Conservation (phyloP, 2,888 invertebrate species). For the Dryadula phaetusa region DNA sequence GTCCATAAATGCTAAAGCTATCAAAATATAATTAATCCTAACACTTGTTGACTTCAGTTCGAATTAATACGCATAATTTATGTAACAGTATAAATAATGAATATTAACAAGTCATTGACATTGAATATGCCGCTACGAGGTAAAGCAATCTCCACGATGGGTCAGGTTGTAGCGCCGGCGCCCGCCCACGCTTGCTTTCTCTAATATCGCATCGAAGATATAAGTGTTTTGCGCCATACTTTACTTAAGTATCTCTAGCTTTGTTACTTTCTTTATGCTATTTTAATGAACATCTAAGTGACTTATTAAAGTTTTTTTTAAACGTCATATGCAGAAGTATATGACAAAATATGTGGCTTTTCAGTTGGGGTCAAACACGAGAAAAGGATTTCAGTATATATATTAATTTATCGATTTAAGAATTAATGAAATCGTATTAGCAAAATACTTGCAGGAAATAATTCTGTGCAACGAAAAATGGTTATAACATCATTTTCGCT, state of each 20-base stretch:
- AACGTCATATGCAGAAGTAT: no score
- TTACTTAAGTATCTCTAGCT: not conserved
- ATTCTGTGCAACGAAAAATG: no score
- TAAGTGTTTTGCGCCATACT: slow-evolving; percentile 18
- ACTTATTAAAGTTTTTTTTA: not conserved
- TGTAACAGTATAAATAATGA: slow-evolving; percentile 24
- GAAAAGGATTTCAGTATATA: no score
- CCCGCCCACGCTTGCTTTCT: slow-evolving; percentile 63
- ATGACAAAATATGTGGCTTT: no score
- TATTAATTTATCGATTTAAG: no score
- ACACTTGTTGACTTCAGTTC: slow-evolving; percentile 14
- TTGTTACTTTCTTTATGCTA: not conserved
- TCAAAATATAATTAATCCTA: slow-evolving; percentile 5
- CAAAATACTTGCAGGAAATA: no score
- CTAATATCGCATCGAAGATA: slow-evolving; percentile 53
- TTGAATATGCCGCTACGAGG: slow-evolving; percentile 8
- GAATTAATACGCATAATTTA: slow-evolving; percentile 24
- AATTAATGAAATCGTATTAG: no score
- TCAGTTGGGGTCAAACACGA: no score
- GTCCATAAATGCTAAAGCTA: not conserved
- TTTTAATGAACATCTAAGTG: not conserved
- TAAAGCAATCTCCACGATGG: slow-evolving; percentile 37
- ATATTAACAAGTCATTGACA: slow-evolving; percentile 44
- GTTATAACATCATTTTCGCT: no score
- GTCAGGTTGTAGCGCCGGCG: slow-evolving; percentile 52